phyloP scores from a whole-genome alignment of 2,888 invertebrate species.

The Pollenia griseotomentosa region DNA sequence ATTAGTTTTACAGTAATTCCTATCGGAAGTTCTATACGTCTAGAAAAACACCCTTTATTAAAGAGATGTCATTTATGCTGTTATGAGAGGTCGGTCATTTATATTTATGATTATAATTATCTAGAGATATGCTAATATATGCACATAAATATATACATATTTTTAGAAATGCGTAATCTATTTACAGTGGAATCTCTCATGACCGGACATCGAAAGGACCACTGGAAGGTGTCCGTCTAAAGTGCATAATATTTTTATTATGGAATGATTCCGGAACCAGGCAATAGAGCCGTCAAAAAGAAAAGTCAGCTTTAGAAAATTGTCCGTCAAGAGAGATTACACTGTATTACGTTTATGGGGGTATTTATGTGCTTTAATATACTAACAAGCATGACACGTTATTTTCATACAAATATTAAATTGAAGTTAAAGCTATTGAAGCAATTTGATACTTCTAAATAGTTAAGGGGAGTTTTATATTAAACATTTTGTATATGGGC shows the following conservation, averaged over 20 bases:
- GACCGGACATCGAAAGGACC: too few relatives aligned
- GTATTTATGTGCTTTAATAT: not conserved
- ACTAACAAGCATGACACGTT: constrained; percentile 10
- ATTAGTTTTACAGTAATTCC: too few relatives aligned
- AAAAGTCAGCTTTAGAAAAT: too few relatives aligned
- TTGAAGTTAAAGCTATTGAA: not conserved
- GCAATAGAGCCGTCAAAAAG: too few relatives aligned
- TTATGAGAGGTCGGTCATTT: constrained; percentile 61
- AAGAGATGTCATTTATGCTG: constrained; percentile 21
- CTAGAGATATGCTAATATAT: constrained; percentile 52
- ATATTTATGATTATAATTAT: constrained; percentile 69
- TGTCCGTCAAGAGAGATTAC: not conserved
- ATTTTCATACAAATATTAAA: constrained; percentile 23
- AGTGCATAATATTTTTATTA: too few relatives aligned
- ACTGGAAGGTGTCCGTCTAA: too few relatives aligned
- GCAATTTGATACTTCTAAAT: not conserved
- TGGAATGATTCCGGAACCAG: too few relatives aligned
- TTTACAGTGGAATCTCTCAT: too few relatives aligned
- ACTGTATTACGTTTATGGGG: not conserved
- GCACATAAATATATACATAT: not conserved
- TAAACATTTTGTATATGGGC: not conserved
- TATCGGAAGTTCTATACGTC: too few relatives aligned
- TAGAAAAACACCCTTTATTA: not conserved
- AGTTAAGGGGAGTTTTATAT: not conserved
- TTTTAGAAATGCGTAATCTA: too few relatives aligned